Percentiles rank a stretch among this genome's conserved stretches.
Conservation (phyloP, 2,888 invertebrate genomes). For the Diarsia dahlii region DNA sequence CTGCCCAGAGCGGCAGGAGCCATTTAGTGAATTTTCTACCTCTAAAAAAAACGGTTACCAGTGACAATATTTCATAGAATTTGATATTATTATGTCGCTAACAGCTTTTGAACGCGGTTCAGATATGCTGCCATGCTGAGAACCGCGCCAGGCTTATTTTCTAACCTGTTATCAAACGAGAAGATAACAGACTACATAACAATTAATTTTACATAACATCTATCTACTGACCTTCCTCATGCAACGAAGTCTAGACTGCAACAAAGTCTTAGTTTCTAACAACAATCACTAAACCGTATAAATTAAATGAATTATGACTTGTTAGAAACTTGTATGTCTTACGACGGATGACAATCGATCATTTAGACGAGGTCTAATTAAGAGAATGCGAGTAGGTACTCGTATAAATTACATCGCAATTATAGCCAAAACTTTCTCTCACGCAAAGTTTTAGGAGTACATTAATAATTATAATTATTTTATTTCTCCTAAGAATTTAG, state of each 20-base stretch:
- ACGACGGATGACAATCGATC: conserved; percentile 30
- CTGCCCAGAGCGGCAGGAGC: too few species aligned
- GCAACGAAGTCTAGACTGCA: neutral
- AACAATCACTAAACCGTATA: conserved; percentile 28
- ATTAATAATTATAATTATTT: neutral
- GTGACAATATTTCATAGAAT: too few species aligned
- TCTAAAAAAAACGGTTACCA: too few species aligned
- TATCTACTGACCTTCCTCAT: conserved; percentile 5
- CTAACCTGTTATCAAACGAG: neutral
- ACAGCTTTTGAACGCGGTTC: neutral
- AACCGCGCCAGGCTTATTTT: neutral
- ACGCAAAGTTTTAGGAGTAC: neutral
- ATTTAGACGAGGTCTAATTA: conserved; percentile 33
- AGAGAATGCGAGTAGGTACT: conserved; percentile 2
- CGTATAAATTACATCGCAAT: conserved; percentile 20
- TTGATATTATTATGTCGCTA: neutral
- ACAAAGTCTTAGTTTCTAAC: conserved; percentile 7
- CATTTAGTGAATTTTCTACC: too few species aligned
- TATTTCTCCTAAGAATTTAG: neutral
- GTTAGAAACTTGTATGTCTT: conserved; percentile 16
- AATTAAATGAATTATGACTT: neutral
- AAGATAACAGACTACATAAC: conserved; percentile 1
- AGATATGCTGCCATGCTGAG: too few species aligned
- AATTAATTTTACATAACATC: conserved; percentile 21
- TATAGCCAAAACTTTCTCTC: conserved; percentile 32